Percentiles rank a stretch among this genome's conserved stretches.
phyloP scores from a whole-genome alignment of 2,797 vertebrate genomes.

The Scomberomorus guttatus region DNA sequence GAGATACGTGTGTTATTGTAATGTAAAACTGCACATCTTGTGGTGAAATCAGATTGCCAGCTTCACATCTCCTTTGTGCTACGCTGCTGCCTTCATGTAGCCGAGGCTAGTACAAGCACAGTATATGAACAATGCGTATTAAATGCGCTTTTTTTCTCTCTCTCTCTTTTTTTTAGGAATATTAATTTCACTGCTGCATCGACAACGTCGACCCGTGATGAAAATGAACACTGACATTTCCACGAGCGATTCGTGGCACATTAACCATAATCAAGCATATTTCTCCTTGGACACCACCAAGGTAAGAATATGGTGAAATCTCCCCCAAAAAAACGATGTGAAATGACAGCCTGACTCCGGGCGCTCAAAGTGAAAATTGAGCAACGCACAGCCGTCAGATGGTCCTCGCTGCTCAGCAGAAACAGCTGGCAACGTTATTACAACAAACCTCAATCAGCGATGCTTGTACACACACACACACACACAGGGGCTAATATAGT shows the following conservation, averaged over 20 bases:
- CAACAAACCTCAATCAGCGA: slow-evolving; percentile 56
- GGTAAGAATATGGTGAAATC: slow-evolving; percentile 56
- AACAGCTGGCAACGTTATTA: slow-evolving; percentile 72
- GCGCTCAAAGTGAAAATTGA: slow-evolving; percentile 63
- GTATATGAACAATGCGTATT: slow-evolving; percentile 55
- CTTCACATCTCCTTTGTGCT: slow-evolving; percentile 60
- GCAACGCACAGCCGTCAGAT: slow-evolving; percentile 66
- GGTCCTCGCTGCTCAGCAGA: slow-evolving; percentile 58
- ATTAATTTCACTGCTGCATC: slow-evolving; percentile 51
- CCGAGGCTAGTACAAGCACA: slow-evolving; percentile 51
- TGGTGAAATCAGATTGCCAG: slow-evolving; percentile 27
- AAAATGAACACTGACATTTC: slow-evolving; percentile 62
- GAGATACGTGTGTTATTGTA: slow-evolving; percentile 21
- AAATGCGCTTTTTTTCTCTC: slow-evolving; percentile 27
- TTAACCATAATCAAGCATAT: slow-evolving; percentile 49
- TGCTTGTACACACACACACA: slow-evolving; percentile 27
- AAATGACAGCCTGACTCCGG: slow-evolving; percentile 65
- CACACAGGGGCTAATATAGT: slow-evolving; percentile 36
- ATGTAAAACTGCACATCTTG: slow-evolving; percentile 32
- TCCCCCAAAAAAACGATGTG: slow-evolving; percentile 20
- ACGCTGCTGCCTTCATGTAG: slow-evolving; percentile 47
- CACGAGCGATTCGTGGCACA: slow-evolving; percentile 65
- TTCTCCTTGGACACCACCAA: slow-evolving; percentile 74
- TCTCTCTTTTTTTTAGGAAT: not conserved
- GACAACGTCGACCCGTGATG: slow-evolving; percentile 59